These are phyloP conservation scores for Sarcophaga rosellei DNA, from an alignment of 2,888 invertebrate genomes.

Conservation along the genomic window DNA sequence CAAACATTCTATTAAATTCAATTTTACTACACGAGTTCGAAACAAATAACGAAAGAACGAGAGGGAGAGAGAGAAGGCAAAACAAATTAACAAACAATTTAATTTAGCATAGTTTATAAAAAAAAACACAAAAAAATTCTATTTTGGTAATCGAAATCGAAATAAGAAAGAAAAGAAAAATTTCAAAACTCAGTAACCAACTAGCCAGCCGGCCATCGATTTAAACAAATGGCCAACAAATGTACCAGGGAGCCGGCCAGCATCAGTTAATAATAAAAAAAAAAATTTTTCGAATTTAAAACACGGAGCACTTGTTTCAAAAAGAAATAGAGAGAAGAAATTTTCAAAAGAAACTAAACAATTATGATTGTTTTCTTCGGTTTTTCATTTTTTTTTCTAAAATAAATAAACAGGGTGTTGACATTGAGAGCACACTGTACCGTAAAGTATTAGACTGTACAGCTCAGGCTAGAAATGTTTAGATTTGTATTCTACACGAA, in stretches of 20 bases:
- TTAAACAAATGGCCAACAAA: slow-evolving; percentile 17
- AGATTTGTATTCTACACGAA: too few relatives aligned
- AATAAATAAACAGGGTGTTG: background rate
- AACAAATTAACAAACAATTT: slow-evolving; percentile 36
- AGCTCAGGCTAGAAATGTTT: too few relatives aligned
- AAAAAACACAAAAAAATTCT: slow-evolving; percentile 28
- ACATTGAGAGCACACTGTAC: background rate
- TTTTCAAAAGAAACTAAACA: too few relatives aligned
- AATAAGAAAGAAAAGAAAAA: too few relatives aligned
- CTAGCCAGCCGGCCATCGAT: slow-evolving; percentile 14
- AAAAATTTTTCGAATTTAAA: slow-evolving; percentile 4
- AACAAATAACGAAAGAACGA: slow-evolving; percentile 20
- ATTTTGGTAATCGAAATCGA: slow-evolving; percentile 27
- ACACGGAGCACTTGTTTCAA: background rate
- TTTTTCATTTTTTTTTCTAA: background rate
- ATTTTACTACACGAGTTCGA: slow-evolving; percentile 15
- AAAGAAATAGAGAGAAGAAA: background rate
- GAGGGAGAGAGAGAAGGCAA: background rate
- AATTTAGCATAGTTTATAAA: slow-evolving; percentile 18
- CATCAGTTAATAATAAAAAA: slow-evolving; percentile 13
- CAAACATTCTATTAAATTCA: background rate
- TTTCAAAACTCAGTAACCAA: slow-evolving; percentile 6
- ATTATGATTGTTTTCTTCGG: too few relatives aligned
- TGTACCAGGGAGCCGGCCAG: slow-evolving; percentile 3
- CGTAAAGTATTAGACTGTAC: too few relatives aligned